Evolutionary conservation across 2,888 invertebrate genomes (phyloP).

Genomic region (Carterocephalus palaemon): DNA sequence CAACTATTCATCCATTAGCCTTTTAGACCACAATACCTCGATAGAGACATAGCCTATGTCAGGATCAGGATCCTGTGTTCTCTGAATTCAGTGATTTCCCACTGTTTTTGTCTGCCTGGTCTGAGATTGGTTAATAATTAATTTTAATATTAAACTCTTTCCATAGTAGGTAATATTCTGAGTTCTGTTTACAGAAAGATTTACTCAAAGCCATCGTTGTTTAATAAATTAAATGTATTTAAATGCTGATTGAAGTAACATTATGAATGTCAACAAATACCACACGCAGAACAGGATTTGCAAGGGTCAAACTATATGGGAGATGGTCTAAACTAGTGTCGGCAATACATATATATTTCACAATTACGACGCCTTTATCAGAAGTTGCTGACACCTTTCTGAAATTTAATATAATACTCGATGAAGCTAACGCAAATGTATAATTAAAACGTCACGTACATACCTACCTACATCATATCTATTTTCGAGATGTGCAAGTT

Average conservation of each 20-base stretch:
- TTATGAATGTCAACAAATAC: conserved; percentile 58
- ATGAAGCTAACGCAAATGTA: conserved; percentile 4
- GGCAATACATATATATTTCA: conserved; percentile 41
- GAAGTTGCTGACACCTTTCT: conserved; percentile 17
- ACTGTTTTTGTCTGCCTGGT: no score
- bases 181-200: no score
- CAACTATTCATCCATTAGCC: no score
- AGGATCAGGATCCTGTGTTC: no score
- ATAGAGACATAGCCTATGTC: no score
- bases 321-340: conserved; percentile 29
- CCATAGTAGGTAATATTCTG: no score
- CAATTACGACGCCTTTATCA: conserved; percentile 43
- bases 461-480: no score
- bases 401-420: conserved; percentile 15
- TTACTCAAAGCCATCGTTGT: no score
- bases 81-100: no score
- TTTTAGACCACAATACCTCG: no score
- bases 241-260: conserved; percentile 33
- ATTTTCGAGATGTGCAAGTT: conserved; percentile 9
- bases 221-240: conserved; percentile 28
- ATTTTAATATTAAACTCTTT: no score
- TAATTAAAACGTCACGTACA: conserved; percentile 20
- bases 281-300: conserved; percentile 57
- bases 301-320: conserved; percentile 45
- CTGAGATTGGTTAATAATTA: no score